Evolutionary conservation across 2,797 vertebrate genomes (phyloP), one percentile per base, ranked within the genome.

Genomic region (Ceyx erithaca): DNA sequence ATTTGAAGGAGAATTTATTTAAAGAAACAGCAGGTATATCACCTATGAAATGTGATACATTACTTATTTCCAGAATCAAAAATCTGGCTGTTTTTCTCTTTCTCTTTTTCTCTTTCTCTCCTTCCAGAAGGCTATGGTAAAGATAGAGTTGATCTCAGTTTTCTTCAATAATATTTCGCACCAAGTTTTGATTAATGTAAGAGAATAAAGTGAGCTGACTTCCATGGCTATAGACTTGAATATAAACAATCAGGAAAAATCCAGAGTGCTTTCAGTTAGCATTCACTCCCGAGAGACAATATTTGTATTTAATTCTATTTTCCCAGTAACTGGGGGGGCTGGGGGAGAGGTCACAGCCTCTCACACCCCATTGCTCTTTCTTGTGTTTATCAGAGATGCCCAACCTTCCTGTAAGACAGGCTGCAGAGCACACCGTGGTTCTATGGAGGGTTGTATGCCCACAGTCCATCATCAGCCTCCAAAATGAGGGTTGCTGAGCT

Each of bases 21-120:
- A 45, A 51, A 81, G 63, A 90, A 85, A 41, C 35, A 84, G 10
- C 9, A 92, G 62, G 16, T 86, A 54, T 89, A 79, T 68, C 18
- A 37, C 20, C 79, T 90, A 55, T 49, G 84, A 76, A 78, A 92
- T 86, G 85, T 75, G 85, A 91, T 76, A 61, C 33, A 70, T 80
- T 0, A 85, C 45, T 90, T 93, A 43, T 73, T 81, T 96, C 66
- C 84, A 88, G 92, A 93, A 79, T 40, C 26, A 93, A 87, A 83
- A 92, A 93, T 69, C 81, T 87, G 87, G 58, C n/a, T 96, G 46
- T 95, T 93, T 70, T 93, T 91, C 71, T 87, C 67, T 92, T 66
- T 93, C n/a, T 85, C 85, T 91, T 63, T 89, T 64, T 94, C 92
- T 93, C 85, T 91, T 88, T 92, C 81, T 93, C 69, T 94, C 76